Conservation (phyloP, 1,140 invertebrate genomes). For the Spodoptera frugiperda region DNA sequence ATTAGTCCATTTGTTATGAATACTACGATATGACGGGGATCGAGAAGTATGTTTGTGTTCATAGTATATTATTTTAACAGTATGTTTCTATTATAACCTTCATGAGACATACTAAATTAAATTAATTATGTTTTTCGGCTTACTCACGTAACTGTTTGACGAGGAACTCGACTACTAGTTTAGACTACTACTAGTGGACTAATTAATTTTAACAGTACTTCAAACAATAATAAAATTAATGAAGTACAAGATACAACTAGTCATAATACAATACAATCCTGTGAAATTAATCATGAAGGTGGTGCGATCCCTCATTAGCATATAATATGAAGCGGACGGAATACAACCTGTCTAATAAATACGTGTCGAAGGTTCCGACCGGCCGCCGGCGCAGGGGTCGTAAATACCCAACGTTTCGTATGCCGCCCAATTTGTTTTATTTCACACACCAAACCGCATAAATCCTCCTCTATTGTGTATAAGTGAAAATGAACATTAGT, state of each 20-base stretch:
- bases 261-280: no score
- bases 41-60: no score
- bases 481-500: conserved; percentile 18
- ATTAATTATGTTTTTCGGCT: no score
- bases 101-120: no score
- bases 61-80: no score
- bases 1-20: no score
- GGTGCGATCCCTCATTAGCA: conserved; percentile 15
- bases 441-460: conserved; percentile 23
- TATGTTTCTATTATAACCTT: no score
- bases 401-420: conserved; percentile 10
- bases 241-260: neutral
- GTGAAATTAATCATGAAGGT: conserved; percentile 6
- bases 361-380: conserved; percentile 26
- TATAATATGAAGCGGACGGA: conserved; percentile 21
- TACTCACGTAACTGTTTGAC: no score
- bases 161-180: no score
- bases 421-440: conserved; percentile 35
- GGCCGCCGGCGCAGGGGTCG: conserved; percentile 2
- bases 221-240: neutral
- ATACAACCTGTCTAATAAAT: conserved; percentile 28
- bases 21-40: no score
- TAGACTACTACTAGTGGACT: no score
- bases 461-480: neutral
- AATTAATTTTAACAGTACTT: no score